Base-by-base conservation (phyloP, 2,888 invertebrate species). In the Ctenicera cuprea region DNA sequence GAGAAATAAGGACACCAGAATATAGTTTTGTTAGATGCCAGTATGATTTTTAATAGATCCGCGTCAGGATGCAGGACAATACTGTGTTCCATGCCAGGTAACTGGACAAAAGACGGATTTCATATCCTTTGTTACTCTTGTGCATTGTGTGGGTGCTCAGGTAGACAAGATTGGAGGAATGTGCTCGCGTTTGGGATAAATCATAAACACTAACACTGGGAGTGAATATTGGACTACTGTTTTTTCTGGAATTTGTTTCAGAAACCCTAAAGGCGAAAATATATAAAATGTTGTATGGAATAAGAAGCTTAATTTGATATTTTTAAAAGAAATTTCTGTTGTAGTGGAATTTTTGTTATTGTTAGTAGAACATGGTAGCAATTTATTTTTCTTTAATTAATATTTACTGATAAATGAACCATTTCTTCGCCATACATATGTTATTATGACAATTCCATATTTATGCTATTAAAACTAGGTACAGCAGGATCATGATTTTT, bases 111-210 rank as follows among this genome's bases (percentile, higher is more conserved):
- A 82, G 84, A 82, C 79, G 84, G 85, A 85, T 85, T 85, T 84
- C 81, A 80, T 81, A 81, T 84, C 84, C 84, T 83, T 85, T 85
- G 85, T 85, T 85, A 82, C 81, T 80, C 76, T 80, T 69, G 75
- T 74, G 82, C 81, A 85, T 85, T 85, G 85, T 85, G 85, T 86
- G 83, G 85, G 85, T 84, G 85, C 83, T 79, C 85, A 85, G 86
- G 86, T 86, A 86, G 83, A 80, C 76, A 79, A 79, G 77, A 80
- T 67, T 77, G 76, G 73, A 77, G 80, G 80, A 82, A 81, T 82
- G 80, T 73, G 78, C 78, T 77, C 78, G 76, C 68, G 77, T 79
- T 76, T 73, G 69, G 66, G 59, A 59, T 69, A 67, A 73, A 69
- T 73, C 67, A 70, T 71, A 73, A 57, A 68, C 71, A 59, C 61